A percentile compares a stretch with the other conserved stretches of the same genome.
Evolutionary conservation across 1,140 invertebrate species (phyloP).

Genomic region (Zaprionus kolodkinae): DNA sequence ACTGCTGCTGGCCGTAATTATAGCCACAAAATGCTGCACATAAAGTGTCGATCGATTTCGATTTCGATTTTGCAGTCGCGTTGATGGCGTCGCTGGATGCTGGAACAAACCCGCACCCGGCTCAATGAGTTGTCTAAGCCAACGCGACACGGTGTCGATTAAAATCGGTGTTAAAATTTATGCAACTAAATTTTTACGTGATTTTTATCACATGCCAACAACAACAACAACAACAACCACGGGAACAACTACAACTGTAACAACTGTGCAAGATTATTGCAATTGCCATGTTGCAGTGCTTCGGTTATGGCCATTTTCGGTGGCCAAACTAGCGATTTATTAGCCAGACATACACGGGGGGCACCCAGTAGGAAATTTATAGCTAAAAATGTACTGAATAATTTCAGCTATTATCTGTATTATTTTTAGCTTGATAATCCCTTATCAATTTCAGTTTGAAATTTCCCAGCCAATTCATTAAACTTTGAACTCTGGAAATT

Average conservation of each 20-base stretch:
- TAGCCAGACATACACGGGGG: conserved; percentile 14
- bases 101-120: conserved; percentile 16
- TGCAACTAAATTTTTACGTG: conserved; percentile 74
- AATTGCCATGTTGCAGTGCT: conserved; percentile 33
- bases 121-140: conserved; percentile 66
- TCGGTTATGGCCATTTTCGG: conserved; percentile 52
- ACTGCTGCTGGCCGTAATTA: conserved; percentile 77
- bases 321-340: conserved; percentile 73
- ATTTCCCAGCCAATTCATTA: background rate
- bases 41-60: conserved; percentile 61
- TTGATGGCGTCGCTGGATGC: conserved; percentile 2
- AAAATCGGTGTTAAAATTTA: conserved; percentile 83
- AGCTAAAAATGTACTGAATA: background rate
- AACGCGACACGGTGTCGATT: conserved; percentile 66
- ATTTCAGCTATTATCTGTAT: background rate
- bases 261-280: conserved; percentile 39
- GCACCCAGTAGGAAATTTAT: conserved; percentile 56
- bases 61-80: no score
- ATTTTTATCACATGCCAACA: conserved; percentile 62
- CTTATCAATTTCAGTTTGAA: background rate
- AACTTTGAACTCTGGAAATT: background rate
- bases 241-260: conserved; percentile 43
- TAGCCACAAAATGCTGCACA: conserved; percentile 49
- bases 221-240: conserved; percentile 41
- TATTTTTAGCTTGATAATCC: background rate